Evolutionary conservation across 2,797 vertebrate genomes (phyloP), one percentile per base, ranked within the genome.

Genomic region (Thunnus albacares): DNA sequence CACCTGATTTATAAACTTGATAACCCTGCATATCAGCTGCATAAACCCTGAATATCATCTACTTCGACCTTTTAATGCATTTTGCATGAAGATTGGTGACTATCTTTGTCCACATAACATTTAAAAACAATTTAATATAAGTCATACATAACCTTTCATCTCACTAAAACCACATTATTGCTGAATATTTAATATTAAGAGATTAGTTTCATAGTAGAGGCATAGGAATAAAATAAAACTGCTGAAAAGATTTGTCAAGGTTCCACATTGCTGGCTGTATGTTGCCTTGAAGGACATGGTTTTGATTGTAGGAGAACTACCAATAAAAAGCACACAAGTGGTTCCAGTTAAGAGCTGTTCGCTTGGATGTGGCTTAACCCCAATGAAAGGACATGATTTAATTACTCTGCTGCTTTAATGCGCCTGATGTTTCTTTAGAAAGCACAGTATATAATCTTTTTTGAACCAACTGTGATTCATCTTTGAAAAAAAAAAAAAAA

Each of bases 361-460:
- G 77, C 93, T 95, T 94, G 90, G 90, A 95, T 96, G 95, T 96
- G 94, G 95, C 89, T 86, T 90, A 93, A 94, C 95, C 94, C 90
- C 95, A 95, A 95, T 93, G 92, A 94, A 92, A 96, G 94, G 94
- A 95, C 95, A 94, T 95, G 93, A 95, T 95, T 95, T 95, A 94
- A 95, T 96, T 95, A 95, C 94, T 94, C 93, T 95, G 90, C 90
- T 90, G 89, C 92, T 95, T 95, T 94, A 95, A 95, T 94, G 93
- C 77, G 92, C 90, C 92, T 93, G 90, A 91, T 94, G 94, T 95
- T 94, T 92, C 94, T 93, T 95, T 93, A 94, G 93, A 95, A 95
- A 90, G 89, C 91, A 71, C 79, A 92, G 89, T 93, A 91, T 95
- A 89, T 94, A 91, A 95, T 95, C 87, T 92, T 87, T 95, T 94